A percentile compares a stretch with the other conserved stretches of the same genome.
Conservation (phyloP, 2,888 invertebrate species). For the Limnephilus marmoratus region DNA sequence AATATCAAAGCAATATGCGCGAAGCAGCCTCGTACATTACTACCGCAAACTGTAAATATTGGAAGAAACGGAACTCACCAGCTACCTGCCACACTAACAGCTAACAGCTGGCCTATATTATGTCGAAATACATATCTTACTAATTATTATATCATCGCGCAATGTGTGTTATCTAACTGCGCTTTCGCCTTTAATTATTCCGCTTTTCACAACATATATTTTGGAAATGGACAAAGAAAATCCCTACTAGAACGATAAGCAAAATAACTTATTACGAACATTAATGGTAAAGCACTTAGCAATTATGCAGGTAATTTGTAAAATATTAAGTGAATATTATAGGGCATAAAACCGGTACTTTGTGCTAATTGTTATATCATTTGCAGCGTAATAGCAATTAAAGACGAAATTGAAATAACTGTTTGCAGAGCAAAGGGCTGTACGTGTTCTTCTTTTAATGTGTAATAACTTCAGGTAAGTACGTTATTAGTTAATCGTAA, state of each 20-base stretch:
- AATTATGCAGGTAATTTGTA: background rate
- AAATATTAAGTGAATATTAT: background rate
- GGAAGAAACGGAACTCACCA: background rate
- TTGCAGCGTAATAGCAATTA: constrained; percentile 13
- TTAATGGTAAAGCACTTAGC: background rate
- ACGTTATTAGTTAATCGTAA: background rate
- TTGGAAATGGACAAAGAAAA: background rate
- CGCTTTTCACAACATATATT: constrained; percentile 20
- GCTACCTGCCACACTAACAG: background rate
- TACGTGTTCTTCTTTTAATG: background rate
- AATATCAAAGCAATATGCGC: background rate
- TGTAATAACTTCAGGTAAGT: background rate
- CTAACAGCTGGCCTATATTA: constrained; percentile 2
- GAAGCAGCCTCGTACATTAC: background rate
- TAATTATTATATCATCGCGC: background rate
- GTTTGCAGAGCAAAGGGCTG: background rate
- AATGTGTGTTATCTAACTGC: constrained; percentile 6
- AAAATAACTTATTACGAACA: background rate
- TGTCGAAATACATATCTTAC: background rate
- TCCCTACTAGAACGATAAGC: background rate
- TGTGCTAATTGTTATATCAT: background rate
- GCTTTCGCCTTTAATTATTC: constrained; percentile 35
- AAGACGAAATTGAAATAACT: background rate
- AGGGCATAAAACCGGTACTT: background rate
- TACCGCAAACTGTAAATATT: constrained; percentile 15